Base-by-base conservation (phyloP, 2,113 vertebrate genomes). In the Fregata magnificens region DNA sequence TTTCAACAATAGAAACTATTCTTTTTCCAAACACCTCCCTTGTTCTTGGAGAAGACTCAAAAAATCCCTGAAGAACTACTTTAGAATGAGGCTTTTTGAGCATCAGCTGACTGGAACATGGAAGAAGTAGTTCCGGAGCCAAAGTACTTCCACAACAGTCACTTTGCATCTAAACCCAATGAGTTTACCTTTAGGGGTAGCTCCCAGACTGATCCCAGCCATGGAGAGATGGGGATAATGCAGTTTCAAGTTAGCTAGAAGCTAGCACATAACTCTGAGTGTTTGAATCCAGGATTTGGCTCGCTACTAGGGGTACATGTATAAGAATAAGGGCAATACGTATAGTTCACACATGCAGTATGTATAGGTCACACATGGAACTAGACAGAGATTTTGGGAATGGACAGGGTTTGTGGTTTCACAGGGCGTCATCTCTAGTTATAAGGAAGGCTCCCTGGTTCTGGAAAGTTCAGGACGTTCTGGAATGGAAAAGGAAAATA, bases 401-500 rank as follows among this genome's bases (percentile, higher is more conserved):
- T 7, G 20, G 44, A 38, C 15, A 56, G n/a, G 14, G 8, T 45
- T 34, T 70, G 32, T 56, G 29, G 26, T 61, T 95, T 85, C 89
- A 65, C 40, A 58, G 24, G 31, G 28, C 0, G 0, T n/a, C 18
- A 19, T 44, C 13, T 29, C 69, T 79, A n/a, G 32, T 87, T 90
- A 80, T 40, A 89, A 69, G 26, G 70, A 85, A 90, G 31, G 5
- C 25, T 81, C 40, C 44, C 65, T 82, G 18, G 16, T 92, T 80
- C 95, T 88, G 44, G 82, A 90, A 81, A 81, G 25, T 86, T 86
- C 70, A 81, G 82, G 61, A 65, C 6, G 7, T 93, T 96, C 45
- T 72, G 87, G 72, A 67, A 56, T 52, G 36, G 85, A 88, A 91
- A 78, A 91, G n/a, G 61, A 85, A 92, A 95, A 96, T 81, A 97